These are phyloP conservation scores for Psilopogon haemacephalus DNA, from an alignment of 2,113 vertebrate species.

Conservation along the genomic window DNA sequence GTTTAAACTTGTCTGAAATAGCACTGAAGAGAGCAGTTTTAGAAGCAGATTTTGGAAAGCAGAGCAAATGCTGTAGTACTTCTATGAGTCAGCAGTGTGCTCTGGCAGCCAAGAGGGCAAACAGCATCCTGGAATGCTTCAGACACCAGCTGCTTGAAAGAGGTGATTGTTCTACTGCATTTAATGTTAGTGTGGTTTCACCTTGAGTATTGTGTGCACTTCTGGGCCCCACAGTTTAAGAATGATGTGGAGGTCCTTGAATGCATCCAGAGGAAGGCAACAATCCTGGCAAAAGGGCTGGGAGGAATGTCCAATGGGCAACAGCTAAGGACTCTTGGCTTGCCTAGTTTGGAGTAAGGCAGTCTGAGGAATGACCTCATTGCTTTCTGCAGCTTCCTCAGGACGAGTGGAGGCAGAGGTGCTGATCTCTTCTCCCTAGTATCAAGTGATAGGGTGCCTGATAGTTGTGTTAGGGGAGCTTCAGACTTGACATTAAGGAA, in stretches of 20 bases:
- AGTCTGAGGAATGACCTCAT: not conserved
- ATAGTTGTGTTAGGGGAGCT: not conserved
- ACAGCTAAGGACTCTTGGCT: no score
- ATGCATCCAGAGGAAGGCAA: not conserved
- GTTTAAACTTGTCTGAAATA: not conserved
- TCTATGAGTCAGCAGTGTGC: not conserved
- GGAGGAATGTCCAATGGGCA: no score
- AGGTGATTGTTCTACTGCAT: rapidly evolving
- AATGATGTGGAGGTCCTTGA: not conserved
- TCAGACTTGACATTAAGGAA: not conserved
- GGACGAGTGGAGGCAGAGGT: not conserved
- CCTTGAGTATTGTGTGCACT: rapidly evolving
- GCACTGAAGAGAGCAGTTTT: not conserved
- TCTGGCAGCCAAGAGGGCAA: not conserved
- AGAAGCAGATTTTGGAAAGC: not conserved
- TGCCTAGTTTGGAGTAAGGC: not conserved
- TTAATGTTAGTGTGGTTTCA: not conserved
- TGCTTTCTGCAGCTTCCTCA: not conserved
- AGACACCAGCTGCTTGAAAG: rapidly evolving
- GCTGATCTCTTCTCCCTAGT: not conserved
- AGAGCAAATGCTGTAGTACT: not conserved
- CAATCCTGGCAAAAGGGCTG: no score
- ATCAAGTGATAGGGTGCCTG: not conserved
- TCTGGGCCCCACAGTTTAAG: not conserved
- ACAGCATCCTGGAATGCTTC: not conserved